Conservation (phyloP, 2,797 vertebrate species). For the Anableps anableps region DNA sequence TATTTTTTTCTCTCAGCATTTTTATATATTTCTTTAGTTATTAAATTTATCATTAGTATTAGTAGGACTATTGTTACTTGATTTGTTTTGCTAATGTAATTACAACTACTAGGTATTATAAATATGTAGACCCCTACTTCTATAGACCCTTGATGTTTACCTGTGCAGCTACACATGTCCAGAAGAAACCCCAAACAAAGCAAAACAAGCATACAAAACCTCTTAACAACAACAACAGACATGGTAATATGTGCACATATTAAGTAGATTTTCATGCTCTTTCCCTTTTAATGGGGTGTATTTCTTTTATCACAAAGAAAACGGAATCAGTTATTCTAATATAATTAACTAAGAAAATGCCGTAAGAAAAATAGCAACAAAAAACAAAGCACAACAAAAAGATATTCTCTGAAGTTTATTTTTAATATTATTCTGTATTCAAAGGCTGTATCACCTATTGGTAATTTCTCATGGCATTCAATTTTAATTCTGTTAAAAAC, state of each 20-base stretch:
- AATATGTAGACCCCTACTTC: neutral
- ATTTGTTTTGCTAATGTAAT: neutral
- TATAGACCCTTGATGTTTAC: neutral
- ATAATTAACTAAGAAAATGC: neutral
- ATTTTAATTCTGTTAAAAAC: neutral
- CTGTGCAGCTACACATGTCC: neutral
- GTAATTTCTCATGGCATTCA: neutral
- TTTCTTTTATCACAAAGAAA: neutral
- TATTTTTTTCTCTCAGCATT: neutral
- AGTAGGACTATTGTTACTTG: neutral
- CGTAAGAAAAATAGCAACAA: neutral
- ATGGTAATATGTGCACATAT: neutral
- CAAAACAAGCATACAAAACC: neutral
- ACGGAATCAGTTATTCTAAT: neutral
- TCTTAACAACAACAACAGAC: neutral
- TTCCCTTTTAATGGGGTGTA: neutral
- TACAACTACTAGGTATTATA: neutral
- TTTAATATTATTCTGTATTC: neutral
- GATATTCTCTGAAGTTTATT: neutral
- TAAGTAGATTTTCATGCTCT: neutral
- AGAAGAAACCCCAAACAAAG: neutral
- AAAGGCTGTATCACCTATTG: neutral
- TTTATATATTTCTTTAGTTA: neutral
- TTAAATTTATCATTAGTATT: neutral
- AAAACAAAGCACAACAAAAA: neutral